A percentile compares a stretch with the other conserved stretches of the same genome.
phyloP scores from a whole-genome alignment of 23 tunicate species.

The Phallusia fumigata region DNA sequence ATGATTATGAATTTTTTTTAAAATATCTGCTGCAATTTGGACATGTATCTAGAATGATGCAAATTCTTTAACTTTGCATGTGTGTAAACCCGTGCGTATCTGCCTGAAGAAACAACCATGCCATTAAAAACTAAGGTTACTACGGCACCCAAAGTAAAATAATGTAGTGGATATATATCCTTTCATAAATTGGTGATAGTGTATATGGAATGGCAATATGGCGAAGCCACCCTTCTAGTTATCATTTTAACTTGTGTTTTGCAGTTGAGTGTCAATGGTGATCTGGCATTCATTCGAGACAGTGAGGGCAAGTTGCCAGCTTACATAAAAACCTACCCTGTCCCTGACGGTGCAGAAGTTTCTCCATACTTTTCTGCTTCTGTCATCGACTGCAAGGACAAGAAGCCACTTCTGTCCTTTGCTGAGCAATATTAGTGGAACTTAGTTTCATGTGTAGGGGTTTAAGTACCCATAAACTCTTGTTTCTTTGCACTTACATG shows the following conservation, averaged over 20 bases:
- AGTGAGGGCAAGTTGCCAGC: conserved; percentile 44
- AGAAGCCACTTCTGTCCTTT: not conserved
- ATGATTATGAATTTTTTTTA: too few species aligned
- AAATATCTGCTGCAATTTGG: not conserved
- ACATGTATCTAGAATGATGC: too few species aligned
- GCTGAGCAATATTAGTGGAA: not conserved
- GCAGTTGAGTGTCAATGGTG: conserved; percentile 66
- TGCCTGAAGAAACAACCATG: too few species aligned
- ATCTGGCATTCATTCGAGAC: conserved; percentile 53
- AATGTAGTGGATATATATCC: too few species aligned
- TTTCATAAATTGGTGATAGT: too few species aligned
- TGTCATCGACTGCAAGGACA: conserved; percentile 17
- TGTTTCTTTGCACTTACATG: not conserved
- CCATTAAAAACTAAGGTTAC: too few species aligned
- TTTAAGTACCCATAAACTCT: not conserved
- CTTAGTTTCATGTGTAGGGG: too few species aligned
- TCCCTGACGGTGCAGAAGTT: conserved; percentile 22
- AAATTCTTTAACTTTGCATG: too few species aligned
- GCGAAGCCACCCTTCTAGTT: too few species aligned
- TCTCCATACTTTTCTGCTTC: conserved; percentile 51
- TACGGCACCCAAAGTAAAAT: too few species aligned
- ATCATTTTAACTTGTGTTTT: not conserved
- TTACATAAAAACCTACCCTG: conserved; percentile 39
- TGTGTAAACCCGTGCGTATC: too few species aligned
- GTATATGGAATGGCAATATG: too few species aligned